phyloP scores from a whole-genome alignment of 2,797 vertebrate genomes.

The Leucoraja ocellata region DNA sequence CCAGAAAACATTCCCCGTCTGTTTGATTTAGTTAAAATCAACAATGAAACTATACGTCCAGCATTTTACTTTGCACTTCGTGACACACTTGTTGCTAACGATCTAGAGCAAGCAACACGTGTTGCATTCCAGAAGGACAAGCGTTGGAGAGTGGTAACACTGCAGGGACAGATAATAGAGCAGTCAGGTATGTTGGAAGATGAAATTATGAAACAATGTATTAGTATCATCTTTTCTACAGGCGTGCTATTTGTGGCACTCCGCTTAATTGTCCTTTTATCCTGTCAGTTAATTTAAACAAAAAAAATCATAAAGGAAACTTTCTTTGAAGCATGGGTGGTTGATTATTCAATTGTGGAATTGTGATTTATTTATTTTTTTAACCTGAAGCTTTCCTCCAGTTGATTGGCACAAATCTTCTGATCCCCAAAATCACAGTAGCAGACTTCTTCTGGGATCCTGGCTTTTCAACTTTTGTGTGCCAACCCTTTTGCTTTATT shows the following conservation, averaged over 20 bases:
- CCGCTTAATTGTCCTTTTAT: neutral
- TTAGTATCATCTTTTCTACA: neutral
- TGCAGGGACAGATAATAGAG: conserved; percentile 90
- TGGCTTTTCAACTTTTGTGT: too few relatives aligned
- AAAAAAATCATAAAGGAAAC: neutral
- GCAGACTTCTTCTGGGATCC: too few relatives aligned
- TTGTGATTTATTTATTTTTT: neutral
- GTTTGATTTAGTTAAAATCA: conserved; percentile 85
- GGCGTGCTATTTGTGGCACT: too few relatives aligned
- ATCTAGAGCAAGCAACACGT: conserved; percentile 83
- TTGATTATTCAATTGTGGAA: too few relatives aligned
- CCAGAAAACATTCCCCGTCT: conserved; percentile 77
- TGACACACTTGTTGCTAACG: conserved; percentile 78
- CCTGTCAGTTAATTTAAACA: neutral
- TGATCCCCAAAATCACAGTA: too few relatives aligned
- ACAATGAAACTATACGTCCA: conserved; percentile 65
- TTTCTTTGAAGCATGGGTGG: neutral
- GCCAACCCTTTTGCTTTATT: too few relatives aligned
- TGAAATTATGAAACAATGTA: neutral
- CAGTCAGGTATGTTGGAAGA: conserved; percentile 68
- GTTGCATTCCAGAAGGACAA: conserved; percentile 82
- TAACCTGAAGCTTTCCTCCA: too few relatives aligned
- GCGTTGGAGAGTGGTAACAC: conserved; percentile 91
- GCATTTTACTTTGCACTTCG: conserved; percentile 90
- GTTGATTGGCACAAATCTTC: too few relatives aligned